These are phyloP conservation scores for Aldrovandia affinis DNA, from an alignment of 2,797 vertebrate species.

Conservation along the genomic window DNA sequence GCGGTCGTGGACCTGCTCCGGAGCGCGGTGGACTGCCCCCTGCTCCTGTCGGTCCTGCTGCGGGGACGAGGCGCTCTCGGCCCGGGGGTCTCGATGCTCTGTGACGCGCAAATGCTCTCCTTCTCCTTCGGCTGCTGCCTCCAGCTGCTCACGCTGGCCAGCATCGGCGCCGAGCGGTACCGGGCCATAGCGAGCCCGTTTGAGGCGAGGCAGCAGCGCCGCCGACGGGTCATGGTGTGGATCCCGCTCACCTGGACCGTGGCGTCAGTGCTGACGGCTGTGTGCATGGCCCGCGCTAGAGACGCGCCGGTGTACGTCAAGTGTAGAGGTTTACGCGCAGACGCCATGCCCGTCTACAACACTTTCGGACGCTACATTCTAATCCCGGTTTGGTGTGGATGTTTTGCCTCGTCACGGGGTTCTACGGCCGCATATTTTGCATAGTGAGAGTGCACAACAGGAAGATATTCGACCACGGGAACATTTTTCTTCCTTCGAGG, in stretches of 20 bases:
- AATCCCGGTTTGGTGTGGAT: slow-evolving; percentile 72
- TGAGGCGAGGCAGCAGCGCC: slow-evolving; percentile 60
- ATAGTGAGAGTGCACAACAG: slow-evolving; percentile 68
- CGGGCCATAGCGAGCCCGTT: slow-evolving; percentile 77
- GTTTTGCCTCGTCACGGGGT: slow-evolving; percentile 67
- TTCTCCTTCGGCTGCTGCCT: slow-evolving; percentile 76
- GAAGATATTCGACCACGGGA: slow-evolving; percentile 76
- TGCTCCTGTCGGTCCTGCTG: slow-evolving; percentile 65
- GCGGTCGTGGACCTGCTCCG: slow-evolving; percentile 69
- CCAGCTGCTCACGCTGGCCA: slow-evolving; percentile 73
- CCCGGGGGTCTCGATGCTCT: slow-evolving; percentile 55
- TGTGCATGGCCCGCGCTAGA: slow-evolving; percentile 61
- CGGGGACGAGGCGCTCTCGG: slow-evolving; percentile 38
- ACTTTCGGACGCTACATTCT: slow-evolving; percentile 74
- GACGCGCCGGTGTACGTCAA: slow-evolving; percentile 69
- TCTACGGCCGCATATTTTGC: slow-evolving; percentile 71
- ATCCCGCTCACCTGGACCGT: slow-evolving; percentile 69
- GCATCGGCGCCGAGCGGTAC: slow-evolving; percentile 74
- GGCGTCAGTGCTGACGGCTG: slow-evolving; percentile 57
- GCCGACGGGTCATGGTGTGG: slow-evolving; percentile 56
- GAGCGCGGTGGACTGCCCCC: slow-evolving; percentile 70
- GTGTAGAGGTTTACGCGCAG: slow-evolving; percentile 56
- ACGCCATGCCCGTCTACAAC: slow-evolving; percentile 55
- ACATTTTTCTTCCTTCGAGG: slow-evolving; percentile 9
- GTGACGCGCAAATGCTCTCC: slow-evolving; percentile 64